Conservation (phyloP, 2,888 invertebrate species). For the Drosophila acutilabella region DNA sequence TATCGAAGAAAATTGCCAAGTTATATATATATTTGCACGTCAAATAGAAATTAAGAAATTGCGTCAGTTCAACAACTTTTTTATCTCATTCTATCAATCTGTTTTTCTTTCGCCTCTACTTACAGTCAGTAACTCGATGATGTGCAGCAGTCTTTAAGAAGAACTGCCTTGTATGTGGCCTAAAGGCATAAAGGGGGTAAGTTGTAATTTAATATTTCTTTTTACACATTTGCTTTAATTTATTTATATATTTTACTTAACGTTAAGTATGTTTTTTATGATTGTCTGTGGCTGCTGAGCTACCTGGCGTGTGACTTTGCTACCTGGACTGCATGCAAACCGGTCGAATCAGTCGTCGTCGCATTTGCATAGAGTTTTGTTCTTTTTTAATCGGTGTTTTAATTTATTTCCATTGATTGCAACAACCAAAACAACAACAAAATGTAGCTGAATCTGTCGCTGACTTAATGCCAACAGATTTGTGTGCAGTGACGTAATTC, state of each 20-base stretch:
- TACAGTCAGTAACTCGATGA: conserved; percentile 13
- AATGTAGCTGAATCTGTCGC: conserved; percentile 19
- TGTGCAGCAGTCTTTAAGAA: conserved; percentile 31
- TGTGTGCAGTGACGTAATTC: conserved; percentile 71
- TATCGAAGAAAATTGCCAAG: conserved; percentile 70
- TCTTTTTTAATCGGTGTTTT: conserved; percentile 68
- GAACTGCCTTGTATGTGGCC: conserved; percentile 17
- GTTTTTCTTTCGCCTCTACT: conserved; percentile 7
- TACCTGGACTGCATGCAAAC: conserved; percentile 70
- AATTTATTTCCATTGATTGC: conserved; percentile 77
- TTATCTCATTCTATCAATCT: background rate
- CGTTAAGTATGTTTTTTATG: conserved; percentile 13
- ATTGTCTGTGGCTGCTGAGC: conserved; percentile 10
- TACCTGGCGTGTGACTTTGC: conserved; percentile 28
- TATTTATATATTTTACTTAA: conserved; percentile 11
- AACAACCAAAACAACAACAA: conserved; percentile 49
- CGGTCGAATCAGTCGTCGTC: conserved; percentile 58
- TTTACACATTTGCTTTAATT: conserved; percentile 46
- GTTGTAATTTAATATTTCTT: conserved; percentile 24
- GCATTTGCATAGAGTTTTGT: conserved; percentile 77
- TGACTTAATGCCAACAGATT: conserved; percentile 55
- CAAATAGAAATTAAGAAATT: conserved; percentile 71
- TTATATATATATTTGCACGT: conserved; percentile 64
- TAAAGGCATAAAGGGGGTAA: conserved; percentile 27
- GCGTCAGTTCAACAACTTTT: conserved; percentile 2